A percentile compares a stretch with the other conserved stretches of the same genome.
phyloP scores from a whole-genome alignment of 2,113 vertebrate genomes.

The Halichoeres trimaculatus region DNA sequence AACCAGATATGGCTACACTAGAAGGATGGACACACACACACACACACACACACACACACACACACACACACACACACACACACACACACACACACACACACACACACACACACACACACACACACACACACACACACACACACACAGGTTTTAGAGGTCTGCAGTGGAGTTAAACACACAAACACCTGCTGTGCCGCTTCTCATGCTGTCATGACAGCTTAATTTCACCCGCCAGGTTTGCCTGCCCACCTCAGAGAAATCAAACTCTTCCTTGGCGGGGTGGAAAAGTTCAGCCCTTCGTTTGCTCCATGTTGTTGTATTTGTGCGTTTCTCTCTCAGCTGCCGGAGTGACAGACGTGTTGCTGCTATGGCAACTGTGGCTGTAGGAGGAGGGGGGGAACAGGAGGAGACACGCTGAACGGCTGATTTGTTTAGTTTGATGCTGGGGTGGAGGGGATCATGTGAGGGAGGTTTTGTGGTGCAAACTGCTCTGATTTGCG shows the following conservation, averaged over 20 bases:
- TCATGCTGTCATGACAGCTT: constrained; percentile 3
- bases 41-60: too few species aligned
- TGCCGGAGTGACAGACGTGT: constrained; percentile 58
- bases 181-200: background rate
- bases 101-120: too few species aligned
- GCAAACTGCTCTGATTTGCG: background rate
- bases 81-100: too few species aligned
- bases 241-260: constrained; percentile 6
- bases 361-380: constrained; percentile 66
- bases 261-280: constrained; percentile 15
- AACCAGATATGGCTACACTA: too few species aligned
- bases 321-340: constrained; percentile 19
- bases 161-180: background rate
- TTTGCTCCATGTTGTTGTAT: constrained; percentile 51
- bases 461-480: constrained; percentile 16
- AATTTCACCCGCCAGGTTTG: constrained; percentile 9
- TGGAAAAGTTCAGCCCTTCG: constrained; percentile 51
- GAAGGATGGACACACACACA: too few species aligned
- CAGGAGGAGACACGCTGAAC: constrained; percentile 32
- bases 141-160: background rate
- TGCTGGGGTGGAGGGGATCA: constrained; percentile 30
- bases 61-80: too few species aligned
- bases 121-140: too few species aligned
- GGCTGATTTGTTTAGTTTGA: constrained; percentile 63
- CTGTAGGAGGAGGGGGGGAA: constrained; percentile 25